phyloP scores from a whole-genome alignment of 2,888 invertebrate genomes.

The Hirtodrosophila histrioides region DNA sequence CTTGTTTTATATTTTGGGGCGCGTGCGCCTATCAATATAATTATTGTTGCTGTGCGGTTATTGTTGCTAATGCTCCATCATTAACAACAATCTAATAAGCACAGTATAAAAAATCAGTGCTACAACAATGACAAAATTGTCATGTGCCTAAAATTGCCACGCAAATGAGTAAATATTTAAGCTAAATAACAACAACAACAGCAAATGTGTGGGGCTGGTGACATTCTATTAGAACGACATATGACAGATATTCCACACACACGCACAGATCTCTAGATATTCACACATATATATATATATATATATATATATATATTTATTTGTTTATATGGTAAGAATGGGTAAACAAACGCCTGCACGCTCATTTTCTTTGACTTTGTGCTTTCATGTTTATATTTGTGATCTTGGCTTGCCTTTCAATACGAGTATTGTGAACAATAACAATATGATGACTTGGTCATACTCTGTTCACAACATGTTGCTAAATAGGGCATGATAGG shows the following conservation, averaged over 20 bases:
- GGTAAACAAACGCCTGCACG: conserved; percentile 51
- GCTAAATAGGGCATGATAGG: conserved; percentile 1
- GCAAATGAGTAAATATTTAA: conserved; percentile 77
- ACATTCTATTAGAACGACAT: conserved; percentile 47
- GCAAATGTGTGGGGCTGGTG: conserved; percentile 36
- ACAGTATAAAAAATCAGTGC: conserved; percentile 7
- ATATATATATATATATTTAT: conserved; percentile 1
- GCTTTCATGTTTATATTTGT: conserved; percentile 44
- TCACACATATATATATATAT: too few species aligned
- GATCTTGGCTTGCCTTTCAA: conserved; percentile 27
- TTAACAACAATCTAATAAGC: conserved; percentile 48
- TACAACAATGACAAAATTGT: conserved; percentile 52
- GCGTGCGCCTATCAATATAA: too few species aligned
- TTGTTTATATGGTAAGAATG: conserved; percentile 29
- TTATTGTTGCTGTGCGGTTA: conserved; percentile 22
- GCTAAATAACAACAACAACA: conserved; percentile 50
- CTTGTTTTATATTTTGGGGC: conserved; percentile 21
- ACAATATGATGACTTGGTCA: neutral
- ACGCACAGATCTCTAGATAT: neutral
- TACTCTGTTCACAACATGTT: conserved; percentile 6
- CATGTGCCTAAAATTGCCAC: conserved; percentile 78
- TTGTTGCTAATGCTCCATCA: conserved; percentile 7
- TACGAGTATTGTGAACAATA: conserved; percentile 11
- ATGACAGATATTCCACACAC: neutral
- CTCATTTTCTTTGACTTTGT: conserved; percentile 28